Conservation (phyloP, 2,797 vertebrate species). For the Microctenopoma lineatum region DNA sequence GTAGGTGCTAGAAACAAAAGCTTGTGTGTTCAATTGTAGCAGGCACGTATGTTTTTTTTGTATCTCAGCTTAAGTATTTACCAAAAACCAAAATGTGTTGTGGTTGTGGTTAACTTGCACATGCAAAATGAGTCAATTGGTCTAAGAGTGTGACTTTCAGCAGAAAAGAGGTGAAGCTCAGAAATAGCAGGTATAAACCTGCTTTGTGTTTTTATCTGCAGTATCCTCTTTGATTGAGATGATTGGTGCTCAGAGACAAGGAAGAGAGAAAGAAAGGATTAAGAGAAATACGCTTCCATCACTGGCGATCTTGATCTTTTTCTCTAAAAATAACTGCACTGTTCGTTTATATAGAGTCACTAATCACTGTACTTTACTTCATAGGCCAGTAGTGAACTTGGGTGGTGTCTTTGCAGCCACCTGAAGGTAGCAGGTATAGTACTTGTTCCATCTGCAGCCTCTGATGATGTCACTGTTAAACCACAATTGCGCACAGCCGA, state of each 20-base stretch:
- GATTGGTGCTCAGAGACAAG: not conserved
- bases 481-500: not conserved
- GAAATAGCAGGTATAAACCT: not conserved
- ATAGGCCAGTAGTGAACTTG: not conserved
- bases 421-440: not conserved
- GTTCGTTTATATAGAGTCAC: too few species aligned
- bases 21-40: too few species aligned
- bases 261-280: constrained; percentile 24
- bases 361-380: too few species aligned
- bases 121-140: too few species aligned
- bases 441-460: not conserved
- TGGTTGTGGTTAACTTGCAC: too few species aligned
- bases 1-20: too few species aligned
- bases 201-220: not conserved
- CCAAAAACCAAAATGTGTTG: too few species aligned
- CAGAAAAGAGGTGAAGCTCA: constrained; percentile 14
- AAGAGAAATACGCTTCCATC: constrained; percentile 52
- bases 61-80: too few species aligned
- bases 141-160: not conserved
- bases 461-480: not conserved
- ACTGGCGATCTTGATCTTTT: constrained; percentile 55
- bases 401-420: not conserved
- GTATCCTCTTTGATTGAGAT: not conserved
- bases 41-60: too few species aligned
- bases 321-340: constrained; percentile 6